Conservation (phyloP, 2,797 vertebrate genomes). For the Galago senegalensis region DNA sequence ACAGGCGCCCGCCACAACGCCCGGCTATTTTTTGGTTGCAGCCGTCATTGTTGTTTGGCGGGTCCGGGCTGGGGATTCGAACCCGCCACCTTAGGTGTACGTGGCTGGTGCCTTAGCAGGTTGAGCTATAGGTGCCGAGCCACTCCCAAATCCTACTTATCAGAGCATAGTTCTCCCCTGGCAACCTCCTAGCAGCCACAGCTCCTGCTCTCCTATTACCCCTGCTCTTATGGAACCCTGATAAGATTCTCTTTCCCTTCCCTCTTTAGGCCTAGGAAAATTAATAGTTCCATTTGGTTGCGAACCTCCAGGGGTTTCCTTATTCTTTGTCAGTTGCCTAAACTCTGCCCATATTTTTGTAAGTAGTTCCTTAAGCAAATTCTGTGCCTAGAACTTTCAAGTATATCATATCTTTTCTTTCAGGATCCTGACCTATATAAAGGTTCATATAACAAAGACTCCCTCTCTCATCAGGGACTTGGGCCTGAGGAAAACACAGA, state of each 20-base stretch:
- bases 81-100: too few relatives aligned
- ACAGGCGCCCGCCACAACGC: too few relatives aligned
- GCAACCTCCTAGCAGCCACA: neutral
- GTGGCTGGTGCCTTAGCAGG: too few relatives aligned
- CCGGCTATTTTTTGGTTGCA: too few relatives aligned
- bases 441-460: neutral
- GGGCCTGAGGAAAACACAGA: neutral
- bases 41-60: too few relatives aligned
- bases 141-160: neutral
- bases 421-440: neutral
- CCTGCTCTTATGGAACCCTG: neutral
- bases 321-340: neutral
- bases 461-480: neutral
- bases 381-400: neutral
- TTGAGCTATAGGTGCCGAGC: too few relatives aligned
- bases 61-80: too few relatives aligned
- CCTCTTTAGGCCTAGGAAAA: neutral
- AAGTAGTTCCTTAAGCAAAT: neutral
- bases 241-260: neutral
- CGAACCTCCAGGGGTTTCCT: neutral
- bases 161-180: neutral
- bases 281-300: too few relatives aligned
- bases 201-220: neutral
- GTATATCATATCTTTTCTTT: neutral
- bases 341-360: neutral